phyloP scores from a whole-genome alignment of 2,888 invertebrate species.

The Mellilla xanthometata region DNA sequence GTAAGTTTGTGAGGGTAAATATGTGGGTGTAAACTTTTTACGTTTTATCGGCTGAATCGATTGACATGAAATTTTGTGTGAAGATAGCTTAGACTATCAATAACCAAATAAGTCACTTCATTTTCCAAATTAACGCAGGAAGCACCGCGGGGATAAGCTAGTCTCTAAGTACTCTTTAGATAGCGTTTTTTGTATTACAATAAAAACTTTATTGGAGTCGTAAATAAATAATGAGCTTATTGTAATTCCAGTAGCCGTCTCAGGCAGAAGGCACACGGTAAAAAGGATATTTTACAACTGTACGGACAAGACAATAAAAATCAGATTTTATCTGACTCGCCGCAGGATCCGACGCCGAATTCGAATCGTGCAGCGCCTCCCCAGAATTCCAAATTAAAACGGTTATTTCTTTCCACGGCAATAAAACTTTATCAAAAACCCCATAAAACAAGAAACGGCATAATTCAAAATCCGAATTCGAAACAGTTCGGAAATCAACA shows the following conservation, averaged over 20 bases:
- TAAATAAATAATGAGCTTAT: background rate
- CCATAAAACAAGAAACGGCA: constrained; percentile 10
- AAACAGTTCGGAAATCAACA: constrained; percentile 37
- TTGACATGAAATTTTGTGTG: too few species aligned
- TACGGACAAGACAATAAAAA: constrained; percentile 20
- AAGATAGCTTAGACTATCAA: too few species aligned
- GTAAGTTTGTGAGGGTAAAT: too few species aligned
- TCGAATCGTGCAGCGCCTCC: constrained; percentile 28
- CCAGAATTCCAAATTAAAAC: constrained; percentile 24
- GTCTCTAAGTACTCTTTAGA: too few species aligned
- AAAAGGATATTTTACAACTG: constrained; percentile 1
- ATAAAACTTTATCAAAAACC: constrained; percentile 19
- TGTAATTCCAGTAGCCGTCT: background rate
- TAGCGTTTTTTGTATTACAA: too few species aligned
- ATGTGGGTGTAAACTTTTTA: too few species aligned
- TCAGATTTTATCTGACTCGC: constrained; percentile 26
- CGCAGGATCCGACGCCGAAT: constrained; percentile 21
- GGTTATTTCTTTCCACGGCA: constrained; percentile 10
- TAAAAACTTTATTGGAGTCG: background rate
- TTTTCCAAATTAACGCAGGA: too few species aligned
- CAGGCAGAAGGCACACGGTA: background rate
- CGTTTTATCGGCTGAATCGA: too few species aligned
- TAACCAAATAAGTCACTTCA: too few species aligned
- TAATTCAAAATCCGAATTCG: constrained; percentile 21
- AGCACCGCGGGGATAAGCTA: too few species aligned